Evolutionary conservation across 2,797 vertebrate genomes (phyloP), one percentile per base, ranked within the genome.

Genomic region (Sciurus vulgaris): DNA sequence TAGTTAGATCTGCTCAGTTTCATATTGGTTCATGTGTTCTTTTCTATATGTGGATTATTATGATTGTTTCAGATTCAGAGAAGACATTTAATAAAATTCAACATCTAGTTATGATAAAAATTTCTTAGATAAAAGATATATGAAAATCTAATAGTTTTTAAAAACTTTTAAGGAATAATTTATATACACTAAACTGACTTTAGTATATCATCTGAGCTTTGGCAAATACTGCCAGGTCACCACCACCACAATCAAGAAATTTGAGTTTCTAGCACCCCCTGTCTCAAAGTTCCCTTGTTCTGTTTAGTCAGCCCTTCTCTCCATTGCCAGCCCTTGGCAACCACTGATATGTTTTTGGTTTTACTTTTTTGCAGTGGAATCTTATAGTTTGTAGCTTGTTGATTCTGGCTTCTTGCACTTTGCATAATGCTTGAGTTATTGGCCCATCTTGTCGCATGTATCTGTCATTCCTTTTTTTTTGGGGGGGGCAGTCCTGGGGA

Each of bases 71-170:
- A 72, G 65, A 70, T 82, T 44, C 18, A 91, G 51, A 90, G 79
- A 86, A 88, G 77, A 35, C 30, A 49, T 56, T 67, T 82, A 69
- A 89, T 28, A 92, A 38, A 86, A 84, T 35, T 89, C 17, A 91
- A 5, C 20, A 77, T 91, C 28, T 12, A 63, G 69, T 84, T 12
- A 28, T 72, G 59, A 47, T 93, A 74, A 94, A 92, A 91, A 59
- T 24, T 49, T 13, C n/a, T 94, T 35, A 38, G 44, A 26, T 89
- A 65, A 85, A 70, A 96, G 26, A 12, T 63, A 18, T 82, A 26
- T 78, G 63, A 82, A 83, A 86, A 74, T 63, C 33, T 38, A 13
- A 59, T 93, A 69, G 72, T 59, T 61, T 11, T 72, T 65, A 20
- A 33, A 67, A 67, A 14, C 26, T 24, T 83, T 65, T 63, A 86